Evolutionary conservation across 2,797 vertebrate genomes (phyloP).

Genomic region (Odontamblyopus rebecca): DNA sequence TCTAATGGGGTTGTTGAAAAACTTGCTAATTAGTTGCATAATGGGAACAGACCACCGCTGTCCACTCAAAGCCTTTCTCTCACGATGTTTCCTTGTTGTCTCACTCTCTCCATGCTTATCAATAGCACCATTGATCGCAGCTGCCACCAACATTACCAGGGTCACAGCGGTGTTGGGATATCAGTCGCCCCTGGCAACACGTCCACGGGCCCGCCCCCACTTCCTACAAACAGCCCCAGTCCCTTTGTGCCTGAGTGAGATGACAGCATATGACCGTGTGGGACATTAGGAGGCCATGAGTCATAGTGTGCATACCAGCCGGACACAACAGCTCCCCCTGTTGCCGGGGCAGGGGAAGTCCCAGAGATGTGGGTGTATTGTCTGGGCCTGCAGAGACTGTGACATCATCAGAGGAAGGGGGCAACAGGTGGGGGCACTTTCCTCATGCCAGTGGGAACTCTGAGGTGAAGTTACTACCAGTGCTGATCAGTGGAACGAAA

Average conservation of each 20-base stretch:
- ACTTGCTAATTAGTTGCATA: slow-evolving; percentile 6
- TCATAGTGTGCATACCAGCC: slow-evolving; percentile 76
- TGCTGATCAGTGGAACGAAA: too few relatives aligned
- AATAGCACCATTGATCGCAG: slow-evolving; percentile 73
- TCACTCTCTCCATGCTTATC: slow-evolving; percentile 63
- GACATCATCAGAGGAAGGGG: slow-evolving; percentile 65
- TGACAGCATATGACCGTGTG: slow-evolving; percentile 51
- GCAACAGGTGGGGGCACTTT: slow-evolving; percentile 47
- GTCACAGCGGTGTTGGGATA: slow-evolving; percentile 72
- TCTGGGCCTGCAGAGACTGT: slow-evolving; percentile 67
- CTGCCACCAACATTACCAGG: slow-evolving; percentile 48
- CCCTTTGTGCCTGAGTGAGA: slow-evolving; percentile 35
- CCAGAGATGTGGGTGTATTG: slow-evolving; percentile 79
- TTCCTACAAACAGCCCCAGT: slow-evolving; percentile 45
- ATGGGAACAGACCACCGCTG: slow-evolving; percentile 4
- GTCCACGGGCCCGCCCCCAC: slow-evolving; percentile 59
- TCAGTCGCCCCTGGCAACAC: slow-evolving; percentile 69
- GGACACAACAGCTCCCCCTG: slow-evolving; percentile 82
- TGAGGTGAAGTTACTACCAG: slow-evolving; percentile 10
- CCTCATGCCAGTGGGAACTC: not conserved
- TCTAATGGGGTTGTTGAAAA: not conserved
- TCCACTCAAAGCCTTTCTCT: slow-evolving; percentile 21
- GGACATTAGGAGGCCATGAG: slow-evolving; percentile 74
- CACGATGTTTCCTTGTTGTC: slow-evolving; percentile 38
- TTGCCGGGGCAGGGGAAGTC: slow-evolving; percentile 74